Evolutionary conservation across 2,797 vertebrate genomes (phyloP).

Genomic region (Cygnus olor): DNA sequence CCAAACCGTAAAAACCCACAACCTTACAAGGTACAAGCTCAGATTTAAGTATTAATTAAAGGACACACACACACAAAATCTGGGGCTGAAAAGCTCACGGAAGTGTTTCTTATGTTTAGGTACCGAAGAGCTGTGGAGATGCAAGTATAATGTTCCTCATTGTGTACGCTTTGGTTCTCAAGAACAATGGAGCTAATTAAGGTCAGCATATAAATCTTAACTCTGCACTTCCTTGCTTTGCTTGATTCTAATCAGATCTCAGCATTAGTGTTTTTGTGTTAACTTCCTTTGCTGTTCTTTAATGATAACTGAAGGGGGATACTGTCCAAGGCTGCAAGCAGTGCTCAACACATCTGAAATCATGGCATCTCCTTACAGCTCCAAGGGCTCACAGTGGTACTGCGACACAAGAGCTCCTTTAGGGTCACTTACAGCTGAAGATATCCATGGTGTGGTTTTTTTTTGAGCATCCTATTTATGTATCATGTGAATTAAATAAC

Average conservation of each 20-base stretch:
- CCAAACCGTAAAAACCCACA: background rate
- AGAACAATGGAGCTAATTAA: slow-evolving; percentile 73
- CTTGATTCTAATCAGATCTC: slow-evolving; percentile 71
- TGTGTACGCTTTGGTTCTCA: slow-evolving; percentile 42
- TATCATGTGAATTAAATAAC: background rate
- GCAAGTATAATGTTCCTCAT: slow-evolving; percentile 35
- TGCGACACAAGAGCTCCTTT: background rate
- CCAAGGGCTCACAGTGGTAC: background rate
- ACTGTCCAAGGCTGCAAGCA: slow-evolving; percentile 29
- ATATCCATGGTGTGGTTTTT: fast-evolving
- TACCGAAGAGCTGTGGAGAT: slow-evolving; percentile 42
- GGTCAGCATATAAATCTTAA: slow-evolving; percentile 67
- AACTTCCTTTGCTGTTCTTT: slow-evolving; percentile 69
- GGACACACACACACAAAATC: background rate
- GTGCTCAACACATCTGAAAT: background rate
- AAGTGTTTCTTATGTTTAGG: background rate
- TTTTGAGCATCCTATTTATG: background rate
- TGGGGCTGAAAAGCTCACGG: background rate
- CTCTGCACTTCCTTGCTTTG: slow-evolving; percentile 63
- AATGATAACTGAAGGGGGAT: slow-evolving; percentile 55
- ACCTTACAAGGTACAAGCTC: background rate
- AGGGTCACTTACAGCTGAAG: background rate
- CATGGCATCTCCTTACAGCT: background rate
- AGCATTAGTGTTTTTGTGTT: slow-evolving; percentile 60
- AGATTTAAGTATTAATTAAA: background rate